phyloP scores from a whole-genome alignment of 2,113 vertebrate species.

The Heloderma charlesbogerti region DNA sequence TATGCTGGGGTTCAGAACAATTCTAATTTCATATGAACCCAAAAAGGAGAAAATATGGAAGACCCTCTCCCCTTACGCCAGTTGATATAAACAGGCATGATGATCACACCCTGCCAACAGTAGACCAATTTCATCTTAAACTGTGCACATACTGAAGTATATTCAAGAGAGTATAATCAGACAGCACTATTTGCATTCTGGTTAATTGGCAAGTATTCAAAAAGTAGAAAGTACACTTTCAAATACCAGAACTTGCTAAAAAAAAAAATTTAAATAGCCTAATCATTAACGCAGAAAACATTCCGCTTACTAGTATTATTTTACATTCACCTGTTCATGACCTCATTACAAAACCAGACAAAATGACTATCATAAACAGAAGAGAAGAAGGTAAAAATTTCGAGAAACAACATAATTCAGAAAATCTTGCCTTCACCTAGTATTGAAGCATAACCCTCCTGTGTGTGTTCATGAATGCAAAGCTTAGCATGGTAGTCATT shows the following conservation, averaged over 20 bases:
- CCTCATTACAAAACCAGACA: conserved; percentile 83
- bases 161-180: conserved; percentile 75
- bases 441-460: conserved; percentile 77
- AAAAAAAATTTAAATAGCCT: conserved; percentile 74
- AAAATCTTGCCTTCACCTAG: conserved; percentile 80
- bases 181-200: conserved; percentile 75
- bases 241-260: conserved; percentile 79
- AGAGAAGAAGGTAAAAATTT: conserved; percentile 79
- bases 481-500: conserved; percentile 72
- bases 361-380: conserved; percentile 85
- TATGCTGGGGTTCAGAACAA: conserved; percentile 57
- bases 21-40: conserved; percentile 68
- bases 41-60: conserved; percentile 59
- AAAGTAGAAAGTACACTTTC: conserved; percentile 74
- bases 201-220: conserved; percentile 79
- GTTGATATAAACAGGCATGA: neutral
- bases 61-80: conserved; percentile 34
- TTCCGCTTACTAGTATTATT: conserved; percentile 80
- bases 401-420: conserved; percentile 83
- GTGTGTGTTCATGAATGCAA: conserved; percentile 78
- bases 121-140: conserved; percentile 58
- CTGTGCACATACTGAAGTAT: conserved; percentile 66
- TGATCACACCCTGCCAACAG: conserved; percentile 54
- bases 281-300: conserved; percentile 81
- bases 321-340: conserved; percentile 84